Evolutionary conservation across 1,140 invertebrate genomes (phyloP).

Genomic region (Drosophila busckii): DNA sequence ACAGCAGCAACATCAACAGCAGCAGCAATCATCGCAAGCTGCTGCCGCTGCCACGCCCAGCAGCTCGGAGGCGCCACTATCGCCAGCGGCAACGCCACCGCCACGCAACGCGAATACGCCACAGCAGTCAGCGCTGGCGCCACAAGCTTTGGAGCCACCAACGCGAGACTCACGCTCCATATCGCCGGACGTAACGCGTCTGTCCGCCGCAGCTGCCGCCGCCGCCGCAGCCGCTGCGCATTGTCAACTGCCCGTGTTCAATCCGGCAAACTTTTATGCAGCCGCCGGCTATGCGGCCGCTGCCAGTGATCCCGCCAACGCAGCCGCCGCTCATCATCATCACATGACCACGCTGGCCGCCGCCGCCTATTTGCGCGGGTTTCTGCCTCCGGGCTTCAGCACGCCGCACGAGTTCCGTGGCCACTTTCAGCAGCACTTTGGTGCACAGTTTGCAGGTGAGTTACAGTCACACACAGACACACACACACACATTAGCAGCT

Average conservation of each 20-base stretch:
- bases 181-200: constrained; percentile 66
- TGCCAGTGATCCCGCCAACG: constrained; percentile 56
- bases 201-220: constrained; percentile 69
- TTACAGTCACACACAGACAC: constrained; percentile 1
- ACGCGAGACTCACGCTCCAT: constrained; percentile 64
- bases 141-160: not conserved
- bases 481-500: not conserved
- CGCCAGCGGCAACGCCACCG: constrained; percentile 57
- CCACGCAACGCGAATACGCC: constrained; percentile 51
- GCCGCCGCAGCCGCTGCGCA: constrained; percentile 72
- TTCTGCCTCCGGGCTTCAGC: constrained; percentile 75
- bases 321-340: constrained; percentile 73
- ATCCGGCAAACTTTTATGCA: constrained; percentile 77
- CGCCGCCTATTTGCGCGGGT: constrained; percentile 70
- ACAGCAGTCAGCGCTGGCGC: constrained; percentile 26
- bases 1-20: constrained; percentile 46
- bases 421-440: constrained; percentile 76
- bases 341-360: constrained; percentile 77
- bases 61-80: constrained; percentile 48
- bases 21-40: constrained; percentile 34
- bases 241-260: constrained; percentile 75
- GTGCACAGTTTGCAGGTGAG: constrained; percentile 75
- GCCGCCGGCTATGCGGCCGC: constrained; percentile 75
- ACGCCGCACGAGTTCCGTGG: constrained; percentile 77
- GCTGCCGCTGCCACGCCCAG: constrained; percentile 53